These are phyloP conservation scores for Macrotrachela quadricornifera DNA, from an alignment of 1,140 invertebrate species.

Conservation along the genomic window DNA sequence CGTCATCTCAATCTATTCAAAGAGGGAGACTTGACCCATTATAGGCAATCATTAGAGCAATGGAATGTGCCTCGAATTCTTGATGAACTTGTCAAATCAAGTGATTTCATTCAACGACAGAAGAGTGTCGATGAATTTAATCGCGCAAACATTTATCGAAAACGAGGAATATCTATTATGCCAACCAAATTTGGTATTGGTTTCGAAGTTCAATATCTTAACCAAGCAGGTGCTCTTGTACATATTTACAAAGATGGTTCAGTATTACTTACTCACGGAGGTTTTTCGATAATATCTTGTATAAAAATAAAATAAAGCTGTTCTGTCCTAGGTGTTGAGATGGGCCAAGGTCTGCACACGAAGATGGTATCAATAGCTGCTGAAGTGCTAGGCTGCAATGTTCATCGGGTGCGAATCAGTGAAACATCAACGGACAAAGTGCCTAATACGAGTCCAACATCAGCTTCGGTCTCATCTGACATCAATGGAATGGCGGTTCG, in stretches of 20 bases:
- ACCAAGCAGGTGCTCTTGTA: conserved; percentile 67
- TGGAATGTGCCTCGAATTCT: conserved; percentile 59
- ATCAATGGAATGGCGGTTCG: conserved; percentile 75
- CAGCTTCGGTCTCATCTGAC: conserved; percentile 71
- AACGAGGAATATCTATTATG: conserved; percentile 58
- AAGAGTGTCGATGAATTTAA: conserved; percentile 47
- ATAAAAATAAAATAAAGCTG: no score
- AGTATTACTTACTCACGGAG: conserved; percentile 67
- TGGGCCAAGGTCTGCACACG: conserved; percentile 83
- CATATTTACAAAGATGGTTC: conserved; percentile 73
- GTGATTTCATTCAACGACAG: conserved; percentile 43
- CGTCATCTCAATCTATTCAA: conserved; percentile 54
- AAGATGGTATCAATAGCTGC: conserved; percentile 62
- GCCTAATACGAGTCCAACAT: conserved; percentile 73
- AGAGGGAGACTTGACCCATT: conserved; percentile 55
- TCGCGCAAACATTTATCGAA: conserved; percentile 57
- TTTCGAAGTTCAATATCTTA: conserved; percentile 54
- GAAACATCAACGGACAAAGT: conserved; percentile 80
- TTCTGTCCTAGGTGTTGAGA: no score
- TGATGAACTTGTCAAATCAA: conserved; percentile 49
- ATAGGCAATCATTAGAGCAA: conserved; percentile 47
- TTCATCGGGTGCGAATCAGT: conserved; percentile 55
- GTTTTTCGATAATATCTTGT: no score
- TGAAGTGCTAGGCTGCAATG: conserved; percentile 41
- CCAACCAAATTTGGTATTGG: conserved; percentile 74